Evolutionary conservation across 1,140 invertebrate species (phyloP).

Genomic region (Drosophila busckii): DNA sequence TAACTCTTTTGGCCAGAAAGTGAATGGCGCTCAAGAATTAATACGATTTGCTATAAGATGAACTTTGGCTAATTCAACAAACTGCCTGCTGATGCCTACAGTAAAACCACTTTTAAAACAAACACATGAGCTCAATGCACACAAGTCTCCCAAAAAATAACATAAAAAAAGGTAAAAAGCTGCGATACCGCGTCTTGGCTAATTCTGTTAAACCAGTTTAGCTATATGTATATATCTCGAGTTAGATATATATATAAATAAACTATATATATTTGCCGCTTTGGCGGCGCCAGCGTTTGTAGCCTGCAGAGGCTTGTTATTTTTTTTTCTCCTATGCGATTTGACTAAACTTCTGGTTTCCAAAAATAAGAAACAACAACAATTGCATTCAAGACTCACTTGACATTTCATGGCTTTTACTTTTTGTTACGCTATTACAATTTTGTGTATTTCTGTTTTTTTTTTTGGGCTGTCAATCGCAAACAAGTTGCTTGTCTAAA

Average conservation of each 20-base stretch:
- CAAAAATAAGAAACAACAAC: no score
- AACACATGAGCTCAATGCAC: slow-evolving; percentile 33
- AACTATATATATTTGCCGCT: background rate
- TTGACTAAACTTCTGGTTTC: no score
- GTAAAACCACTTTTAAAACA: no score
- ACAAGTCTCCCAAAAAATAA: slow-evolving; percentile 43
- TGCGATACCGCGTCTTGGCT: slow-evolving; percentile 48
- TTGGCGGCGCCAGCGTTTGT: slow-evolving; percentile 36
- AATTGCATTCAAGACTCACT: background rate
- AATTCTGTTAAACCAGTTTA: slow-evolving; percentile 72
- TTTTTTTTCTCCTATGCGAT: no score
- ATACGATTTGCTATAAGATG: no score
- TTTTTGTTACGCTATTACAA: slow-evolving; percentile 18
- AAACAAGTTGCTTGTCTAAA: slow-evolving; percentile 19
- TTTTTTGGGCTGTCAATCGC: slow-evolving; percentile 20
- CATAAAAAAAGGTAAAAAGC: slow-evolving; percentile 28
- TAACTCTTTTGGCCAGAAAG: no score
- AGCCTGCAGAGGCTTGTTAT: no score
- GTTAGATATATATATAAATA: no score
- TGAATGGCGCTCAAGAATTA: no score
- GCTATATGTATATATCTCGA: no score
- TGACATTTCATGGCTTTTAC: slow-evolving; percentile 6
- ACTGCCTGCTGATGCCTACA: slow-evolving; percentile 7
- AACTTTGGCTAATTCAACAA: no score
- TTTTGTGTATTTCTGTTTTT: no score